phyloP scores from a whole-genome alignment of 2,113 vertebrate species.

The Gorsachius goisagi region DNA sequence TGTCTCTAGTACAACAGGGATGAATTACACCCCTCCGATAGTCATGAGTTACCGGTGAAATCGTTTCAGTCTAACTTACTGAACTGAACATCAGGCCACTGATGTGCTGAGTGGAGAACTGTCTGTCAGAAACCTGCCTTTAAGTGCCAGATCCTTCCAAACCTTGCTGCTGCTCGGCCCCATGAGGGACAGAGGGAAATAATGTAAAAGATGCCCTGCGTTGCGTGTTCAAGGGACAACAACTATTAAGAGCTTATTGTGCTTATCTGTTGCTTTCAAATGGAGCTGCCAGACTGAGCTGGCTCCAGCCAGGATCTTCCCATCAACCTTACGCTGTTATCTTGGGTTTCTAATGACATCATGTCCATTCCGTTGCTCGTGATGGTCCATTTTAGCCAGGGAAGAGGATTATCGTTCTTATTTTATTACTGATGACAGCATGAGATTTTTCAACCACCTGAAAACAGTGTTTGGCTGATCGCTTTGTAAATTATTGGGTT shows the following conservation, averaged over 20 bases:
- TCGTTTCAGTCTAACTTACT: not conserved
- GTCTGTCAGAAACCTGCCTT: not conserved
- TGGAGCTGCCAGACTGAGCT: not conserved
- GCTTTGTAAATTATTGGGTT: conserved; percentile 31
- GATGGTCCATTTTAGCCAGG: not conserved
- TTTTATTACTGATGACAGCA: conserved; percentile 46
- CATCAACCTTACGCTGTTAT: not conserved
- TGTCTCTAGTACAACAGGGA: not conserved
- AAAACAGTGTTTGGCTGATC: conserved; percentile 14
- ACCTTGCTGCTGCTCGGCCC: not conserved
- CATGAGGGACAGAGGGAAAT: not conserved
- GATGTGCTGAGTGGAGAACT: not conserved
- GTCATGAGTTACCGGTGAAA: not conserved
- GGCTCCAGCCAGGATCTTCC: conserved; percentile 4
- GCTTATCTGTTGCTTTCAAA: not conserved
- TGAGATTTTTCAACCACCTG: conserved; percentile 31
- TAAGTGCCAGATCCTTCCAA: not conserved
- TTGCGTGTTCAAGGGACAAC: not conserved
- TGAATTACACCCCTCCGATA: not conserved
- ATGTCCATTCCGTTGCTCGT: conserved; percentile 6
- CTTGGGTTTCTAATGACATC: conserved; percentile 36
- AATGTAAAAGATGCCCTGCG: not conserved
- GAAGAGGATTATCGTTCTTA: conserved; percentile 45
- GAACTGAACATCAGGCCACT: not conserved
- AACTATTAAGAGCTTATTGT: not conserved